Base-by-base conservation (phyloP, 2,113 vertebrate genomes). In the Centropristis striata region DNA sequence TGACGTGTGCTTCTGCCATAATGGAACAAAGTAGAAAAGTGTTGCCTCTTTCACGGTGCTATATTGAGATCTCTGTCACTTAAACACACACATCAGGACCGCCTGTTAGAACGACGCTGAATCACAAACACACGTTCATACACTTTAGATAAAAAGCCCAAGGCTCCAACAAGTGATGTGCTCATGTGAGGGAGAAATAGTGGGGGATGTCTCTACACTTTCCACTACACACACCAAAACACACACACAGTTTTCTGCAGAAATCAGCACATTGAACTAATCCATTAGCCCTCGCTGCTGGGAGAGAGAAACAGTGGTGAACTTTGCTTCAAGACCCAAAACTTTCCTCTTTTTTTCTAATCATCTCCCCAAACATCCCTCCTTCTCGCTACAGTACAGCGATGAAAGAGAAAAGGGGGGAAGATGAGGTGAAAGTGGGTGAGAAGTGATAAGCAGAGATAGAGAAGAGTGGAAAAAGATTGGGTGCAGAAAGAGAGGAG, bases 21-120 rank as follows among this genome's bases (percentile, higher is more conserved):
- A 93, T 94, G 93, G 94, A 92, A 90, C 90, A 94, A 92, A 95
- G 91, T 93, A 81, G 72, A 58, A 83, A 60, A 83, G 84, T 72
- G 57, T 86, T 67, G 69, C 66, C 55, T 71, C 74, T 85, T 85
- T 64, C 66, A 23, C 11, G 25, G 42, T 10, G 54, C 90, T 91
- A 88, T 83, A 91, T 91, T 78, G 21, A 83, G 89, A 80, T 51
- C 61, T 57, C 49, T 75, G 78, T 76, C 75, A 66, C 81, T 81
- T 75, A 55, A 63, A 67, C 32, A 61, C 78, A 80, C 49, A 65
- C 68, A 65, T 79, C 55, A 37, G 50, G 53, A 39, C 8, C 1
- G 15, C 28, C 32, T 42, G 51, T 42, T n/a, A 58, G 59, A 39
- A 28, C 15, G 15, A 39, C 10, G 37, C n/a, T n/a, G 57, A n/a